Evolutionary conservation across 37 sponge, comb jelly and placozoan species (phyloP).

Genomic region (Eunapius fragilis): DNA sequence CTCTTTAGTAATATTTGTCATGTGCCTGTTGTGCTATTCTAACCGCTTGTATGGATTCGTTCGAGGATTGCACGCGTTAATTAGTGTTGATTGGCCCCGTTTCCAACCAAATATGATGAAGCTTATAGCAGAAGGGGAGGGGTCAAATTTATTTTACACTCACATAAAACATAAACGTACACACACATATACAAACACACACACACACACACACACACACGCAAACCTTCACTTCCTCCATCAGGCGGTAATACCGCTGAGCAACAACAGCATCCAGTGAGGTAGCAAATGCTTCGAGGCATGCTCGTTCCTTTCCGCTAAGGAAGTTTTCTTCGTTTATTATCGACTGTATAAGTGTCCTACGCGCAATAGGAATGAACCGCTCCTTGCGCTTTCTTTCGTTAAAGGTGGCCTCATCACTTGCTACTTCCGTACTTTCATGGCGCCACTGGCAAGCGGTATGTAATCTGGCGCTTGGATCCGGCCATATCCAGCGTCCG

Average conservation of each 20-base stretch:
- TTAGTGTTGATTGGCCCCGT: no score
- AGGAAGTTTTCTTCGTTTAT: constrained; percentile 58
- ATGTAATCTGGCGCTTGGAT: neutral
- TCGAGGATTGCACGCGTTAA: no score
- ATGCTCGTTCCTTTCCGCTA: constrained; percentile 41
- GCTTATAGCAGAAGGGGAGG: no score
- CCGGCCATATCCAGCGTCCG: neutral
- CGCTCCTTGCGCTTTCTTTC: constrained; percentile 33
- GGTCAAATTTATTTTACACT: neutral
- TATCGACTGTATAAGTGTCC: constrained; percentile 48
- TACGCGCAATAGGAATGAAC: constrained; percentile 85
- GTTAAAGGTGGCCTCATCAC: constrained; percentile 6
- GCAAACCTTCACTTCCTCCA: constrained; percentile 84
- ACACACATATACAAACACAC: neutral
- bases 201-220: neutral
- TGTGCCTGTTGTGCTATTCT: no score
- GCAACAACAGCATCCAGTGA: constrained; percentile 71
- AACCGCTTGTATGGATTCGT: no score
- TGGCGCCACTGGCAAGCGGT: neutral
- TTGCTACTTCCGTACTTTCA: constrained; percentile 1
- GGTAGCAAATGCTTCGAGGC: constrained; percentile 69
- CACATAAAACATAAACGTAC: neutral
- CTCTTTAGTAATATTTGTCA: no score
- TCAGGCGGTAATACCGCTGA: constrained; percentile 55
- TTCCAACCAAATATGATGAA: no score